These are phyloP conservation scores for Prorops nasuta DNA, from an alignment of 1,140 invertebrate genomes.

Conservation along the genomic window DNA sequence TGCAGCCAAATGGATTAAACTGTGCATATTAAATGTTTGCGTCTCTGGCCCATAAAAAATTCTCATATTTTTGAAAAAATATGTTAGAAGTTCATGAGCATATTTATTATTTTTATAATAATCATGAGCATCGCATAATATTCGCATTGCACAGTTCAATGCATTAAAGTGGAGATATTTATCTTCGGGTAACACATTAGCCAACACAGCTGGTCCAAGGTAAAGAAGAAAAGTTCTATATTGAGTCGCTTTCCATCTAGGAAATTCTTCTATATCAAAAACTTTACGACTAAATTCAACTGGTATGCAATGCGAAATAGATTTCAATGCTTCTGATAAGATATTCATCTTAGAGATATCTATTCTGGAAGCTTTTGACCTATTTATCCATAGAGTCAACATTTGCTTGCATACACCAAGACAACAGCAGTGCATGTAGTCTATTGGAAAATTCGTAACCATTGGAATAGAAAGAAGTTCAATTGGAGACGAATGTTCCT, in stretches of 20 bases:
- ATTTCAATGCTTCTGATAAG: neutral
- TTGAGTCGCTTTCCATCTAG: too few species aligned
- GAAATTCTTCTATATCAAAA: slow-evolving; percentile 1
- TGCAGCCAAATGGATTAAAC: slow-evolving; percentile 6
- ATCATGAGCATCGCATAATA: slow-evolving; percentile 10
- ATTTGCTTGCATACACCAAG: too few species aligned
- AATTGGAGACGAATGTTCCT: too few species aligned
- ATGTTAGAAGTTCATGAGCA: slow-evolving; percentile 1
- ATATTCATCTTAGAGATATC: neutral
- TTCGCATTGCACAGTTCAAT: slow-evolving; percentile 12
- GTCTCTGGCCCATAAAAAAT: neutral
- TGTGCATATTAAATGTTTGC: slow-evolving; percentile 7
- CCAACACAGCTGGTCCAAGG: slow-evolving; percentile 2
- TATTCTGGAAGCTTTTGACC: too few species aligned
- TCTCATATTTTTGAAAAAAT: too few species aligned
- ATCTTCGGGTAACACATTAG: slow-evolving; percentile 3
- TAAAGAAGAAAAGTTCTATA: slow-evolving; percentile 15
- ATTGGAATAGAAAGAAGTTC: too few species aligned
- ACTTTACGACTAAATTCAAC: slow-evolving; percentile 13
- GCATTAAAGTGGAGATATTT: neutral
- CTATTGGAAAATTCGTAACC: too few species aligned
- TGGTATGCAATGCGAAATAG: slow-evolving; percentile 4
- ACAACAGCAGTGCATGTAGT: too few species aligned
- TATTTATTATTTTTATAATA: neutral
- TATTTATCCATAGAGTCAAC: too few species aligned